Conservation (phyloP, 2,113 vertebrate genomes). For the Ceyx cyanopectus region DNA sequence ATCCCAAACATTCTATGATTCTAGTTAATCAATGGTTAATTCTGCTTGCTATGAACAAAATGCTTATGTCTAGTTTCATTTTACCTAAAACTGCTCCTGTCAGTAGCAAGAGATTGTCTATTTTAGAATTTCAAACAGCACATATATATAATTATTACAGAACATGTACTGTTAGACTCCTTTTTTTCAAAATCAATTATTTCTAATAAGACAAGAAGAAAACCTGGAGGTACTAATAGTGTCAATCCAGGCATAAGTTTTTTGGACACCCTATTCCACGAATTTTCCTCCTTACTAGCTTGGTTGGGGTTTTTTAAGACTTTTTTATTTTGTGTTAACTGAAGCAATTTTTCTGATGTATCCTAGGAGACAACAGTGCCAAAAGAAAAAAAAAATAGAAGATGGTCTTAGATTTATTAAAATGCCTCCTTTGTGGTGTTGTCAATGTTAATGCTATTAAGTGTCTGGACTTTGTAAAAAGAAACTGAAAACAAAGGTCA, state of each 20-base stretch:
- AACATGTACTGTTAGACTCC: neutral
- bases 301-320: neutral
- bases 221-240: neutral
- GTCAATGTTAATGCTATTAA: neutral
- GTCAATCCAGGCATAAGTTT: neutral
- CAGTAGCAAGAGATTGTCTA: neutral
- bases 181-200: neutral
- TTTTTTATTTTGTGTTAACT: neutral
- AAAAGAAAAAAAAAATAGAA: neutral
- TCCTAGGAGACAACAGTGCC: neutral
- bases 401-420: neutral
- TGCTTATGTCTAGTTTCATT: neutral
- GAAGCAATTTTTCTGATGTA: neutral
- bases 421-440: neutral
- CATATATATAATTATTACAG: neutral
- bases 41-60: neutral
- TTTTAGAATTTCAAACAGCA: neutral
- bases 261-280: neutral
- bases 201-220: neutral
- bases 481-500: neutral
- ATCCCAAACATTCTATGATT: no score
- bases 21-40: neutral
- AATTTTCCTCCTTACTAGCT: neutral
- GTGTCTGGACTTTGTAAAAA: neutral
- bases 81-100: neutral